These are phyloP conservation scores for Rhagologus leucostigma DNA, from an alignment of 2,113 vertebrate genomes.

Conservation along the genomic window DNA sequence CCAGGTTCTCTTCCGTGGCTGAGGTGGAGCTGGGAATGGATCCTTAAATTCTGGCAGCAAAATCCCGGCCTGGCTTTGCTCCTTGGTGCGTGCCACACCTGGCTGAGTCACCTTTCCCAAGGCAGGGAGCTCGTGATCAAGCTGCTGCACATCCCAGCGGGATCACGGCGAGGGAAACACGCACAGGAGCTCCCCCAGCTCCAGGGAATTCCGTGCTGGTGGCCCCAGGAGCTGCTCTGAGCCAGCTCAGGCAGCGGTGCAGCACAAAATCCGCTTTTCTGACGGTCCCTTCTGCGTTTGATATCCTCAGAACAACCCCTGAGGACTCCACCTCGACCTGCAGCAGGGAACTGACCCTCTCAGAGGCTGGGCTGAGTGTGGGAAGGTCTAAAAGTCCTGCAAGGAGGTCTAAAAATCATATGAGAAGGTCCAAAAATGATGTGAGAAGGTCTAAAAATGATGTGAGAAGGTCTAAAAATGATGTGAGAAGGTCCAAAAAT, in stretches of 20 bases:
- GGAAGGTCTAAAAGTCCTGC: background rate
- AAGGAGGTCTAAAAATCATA: background rate
- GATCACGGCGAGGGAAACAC: background rate
- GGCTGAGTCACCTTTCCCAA: background rate
- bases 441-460: background rate
- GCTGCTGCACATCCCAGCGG: background rate
- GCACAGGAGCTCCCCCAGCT: background rate
- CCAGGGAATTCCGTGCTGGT: background rate
- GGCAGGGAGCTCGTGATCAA: background rate
- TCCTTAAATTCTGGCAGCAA: background rate
- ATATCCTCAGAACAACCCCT: background rate
- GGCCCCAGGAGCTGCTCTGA: background rate
- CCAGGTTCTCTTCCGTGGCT: background rate
- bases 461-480: background rate
- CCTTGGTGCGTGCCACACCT: background rate
- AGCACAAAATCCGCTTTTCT: fast-evolving
- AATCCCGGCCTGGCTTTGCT: too few relatives aligned
- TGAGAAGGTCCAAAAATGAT: background rate
- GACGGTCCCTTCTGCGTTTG: fast-evolving
- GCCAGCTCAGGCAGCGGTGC: background rate
- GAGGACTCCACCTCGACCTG: background rate
- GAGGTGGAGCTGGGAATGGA: background rate
- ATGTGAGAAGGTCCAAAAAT: background rate
- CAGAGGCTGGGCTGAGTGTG: too few relatives aligned
- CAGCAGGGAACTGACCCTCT: fast-evolving